Conservation (phyloP, 2,113 vertebrate genomes). For the Lagopus muta region DNA sequence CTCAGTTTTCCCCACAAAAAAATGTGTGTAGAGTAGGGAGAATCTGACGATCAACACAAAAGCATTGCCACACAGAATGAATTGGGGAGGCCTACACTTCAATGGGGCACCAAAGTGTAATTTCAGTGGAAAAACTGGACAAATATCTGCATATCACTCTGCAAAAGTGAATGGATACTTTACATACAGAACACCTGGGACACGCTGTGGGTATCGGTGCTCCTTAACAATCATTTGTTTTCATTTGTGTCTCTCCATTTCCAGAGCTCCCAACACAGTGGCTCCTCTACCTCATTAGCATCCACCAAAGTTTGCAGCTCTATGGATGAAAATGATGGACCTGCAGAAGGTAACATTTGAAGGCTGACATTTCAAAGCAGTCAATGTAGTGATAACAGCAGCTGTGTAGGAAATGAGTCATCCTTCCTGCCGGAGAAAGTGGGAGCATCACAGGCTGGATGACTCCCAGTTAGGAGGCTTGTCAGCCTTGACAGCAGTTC, state of each 20-base stretch:
- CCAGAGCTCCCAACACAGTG: slow-evolving; percentile 94
- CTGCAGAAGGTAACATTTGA: slow-evolving; percentile 86
- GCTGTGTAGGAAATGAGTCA: slow-evolving; percentile 57
- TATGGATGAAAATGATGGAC: slow-evolving; percentile 94
- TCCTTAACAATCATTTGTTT: slow-evolving; percentile 35
- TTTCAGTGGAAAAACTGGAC: background rate
- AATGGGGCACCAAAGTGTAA: background rate
- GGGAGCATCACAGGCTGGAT: background rate
- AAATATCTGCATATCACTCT: background rate
- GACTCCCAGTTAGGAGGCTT: background rate
- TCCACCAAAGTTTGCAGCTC: slow-evolving; percentile 98
- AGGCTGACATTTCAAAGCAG: slow-evolving; percentile 54
- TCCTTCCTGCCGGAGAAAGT: slow-evolving; percentile 42
- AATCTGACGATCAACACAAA: background rate
- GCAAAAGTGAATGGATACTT: background rate
- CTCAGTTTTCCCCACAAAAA: background rate
- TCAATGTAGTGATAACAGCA: slow-evolving; percentile 37
- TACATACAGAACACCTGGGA: background rate
- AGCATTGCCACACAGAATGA: background rate
- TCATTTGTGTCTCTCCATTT: slow-evolving; percentile 61
- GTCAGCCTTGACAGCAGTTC: background rate
- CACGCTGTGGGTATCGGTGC: background rate
- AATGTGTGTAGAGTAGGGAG: background rate
- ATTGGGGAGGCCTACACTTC: background rate
- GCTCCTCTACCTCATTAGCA: slow-evolving; percentile 95